A percentile compares a stretch with the other conserved stretches of the same genome.
Evolutionary conservation across 2,888 invertebrate species (phyloP).

Genomic region (Callinectes sapidus): DNA sequence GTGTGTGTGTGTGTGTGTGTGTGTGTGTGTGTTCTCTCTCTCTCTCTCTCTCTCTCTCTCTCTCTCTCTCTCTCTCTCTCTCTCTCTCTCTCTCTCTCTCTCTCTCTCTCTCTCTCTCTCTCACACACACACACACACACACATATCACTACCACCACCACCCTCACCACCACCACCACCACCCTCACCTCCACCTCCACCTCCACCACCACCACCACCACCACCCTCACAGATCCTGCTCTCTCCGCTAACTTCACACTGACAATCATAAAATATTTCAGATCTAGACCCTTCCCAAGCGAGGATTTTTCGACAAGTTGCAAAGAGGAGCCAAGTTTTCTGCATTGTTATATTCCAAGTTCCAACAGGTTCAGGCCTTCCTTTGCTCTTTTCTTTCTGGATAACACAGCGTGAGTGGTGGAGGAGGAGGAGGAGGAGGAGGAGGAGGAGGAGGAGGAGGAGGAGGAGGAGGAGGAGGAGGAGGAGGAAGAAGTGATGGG

Average conservation of each 20-base stretch:
- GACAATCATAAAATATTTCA: constrained; percentile 58
- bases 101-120: not conserved
- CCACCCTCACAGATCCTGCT: constrained; percentile 23
- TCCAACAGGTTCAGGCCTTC: constrained; percentile 31
- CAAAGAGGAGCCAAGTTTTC: constrained; percentile 45
- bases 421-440: constrained; percentile 38
- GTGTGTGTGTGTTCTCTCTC: constrained; percentile 45
- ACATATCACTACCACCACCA: not conserved
- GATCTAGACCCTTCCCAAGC: constrained; percentile 13
- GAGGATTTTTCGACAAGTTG: constrained; percentile 48
- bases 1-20: constrained; percentile 28
- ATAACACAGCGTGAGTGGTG: constrained; percentile 19
- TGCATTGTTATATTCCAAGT: constrained; percentile 58
- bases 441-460: constrained; percentile 22
- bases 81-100: constrained; percentile 8
- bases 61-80: constrained; percentile 39
- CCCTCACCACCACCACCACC: not conserved
- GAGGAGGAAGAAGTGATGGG: not conserved
- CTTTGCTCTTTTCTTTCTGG: constrained; percentile 39
- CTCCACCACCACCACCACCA: not conserved
- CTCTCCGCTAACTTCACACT: constrained; percentile 36
- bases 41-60: constrained; percentile 29
- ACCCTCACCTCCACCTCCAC: not conserved
- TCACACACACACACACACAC: not conserved
- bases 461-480: not conserved